These are phyloP conservation scores for Ophthalmolycus amberensis DNA, from an alignment of 2,113 vertebrate species.

Conservation along the genomic window DNA sequence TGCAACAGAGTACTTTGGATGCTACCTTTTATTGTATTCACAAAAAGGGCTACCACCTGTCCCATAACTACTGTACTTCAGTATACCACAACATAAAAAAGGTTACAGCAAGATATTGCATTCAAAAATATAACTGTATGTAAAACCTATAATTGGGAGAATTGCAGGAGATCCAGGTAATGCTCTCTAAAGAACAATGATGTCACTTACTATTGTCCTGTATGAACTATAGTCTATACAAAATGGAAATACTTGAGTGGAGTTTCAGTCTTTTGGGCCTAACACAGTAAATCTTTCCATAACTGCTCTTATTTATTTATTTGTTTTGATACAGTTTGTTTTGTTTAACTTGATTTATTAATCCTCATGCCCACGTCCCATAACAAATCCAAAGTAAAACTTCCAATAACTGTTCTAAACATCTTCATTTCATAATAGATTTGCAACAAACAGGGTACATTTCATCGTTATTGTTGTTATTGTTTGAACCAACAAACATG, in stretches of 20 bases:
- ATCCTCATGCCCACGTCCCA: neutral
- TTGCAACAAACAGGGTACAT: constrained; percentile 13
- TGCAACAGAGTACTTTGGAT: neutral
- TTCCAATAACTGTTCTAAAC: neutral
- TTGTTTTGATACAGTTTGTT: neutral
- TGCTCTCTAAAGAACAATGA: neutral
- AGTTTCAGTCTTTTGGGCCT: neutral
- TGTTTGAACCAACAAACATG: neutral
- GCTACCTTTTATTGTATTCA: neutral
- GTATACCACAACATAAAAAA: neutral
- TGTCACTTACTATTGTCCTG: neutral
- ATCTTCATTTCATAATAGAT: neutral
- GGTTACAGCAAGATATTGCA: neutral
- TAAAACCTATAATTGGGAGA: neutral
- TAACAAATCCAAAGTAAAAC: constrained; percentile 5
- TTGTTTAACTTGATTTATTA: neutral
- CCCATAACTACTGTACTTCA: neutral
- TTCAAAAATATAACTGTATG: neutral
- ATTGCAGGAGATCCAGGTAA: neutral
- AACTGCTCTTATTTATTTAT: neutral
- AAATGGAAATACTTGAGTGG: neutral
- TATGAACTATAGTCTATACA: neutral
- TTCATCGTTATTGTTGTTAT: neutral
- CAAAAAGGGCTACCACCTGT: neutral
- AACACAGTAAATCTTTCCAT: neutral